Evolutionary conservation across 64 coral and sea anemone genomes (phyloP).

Genomic region (Montipora foliosa): DNA sequence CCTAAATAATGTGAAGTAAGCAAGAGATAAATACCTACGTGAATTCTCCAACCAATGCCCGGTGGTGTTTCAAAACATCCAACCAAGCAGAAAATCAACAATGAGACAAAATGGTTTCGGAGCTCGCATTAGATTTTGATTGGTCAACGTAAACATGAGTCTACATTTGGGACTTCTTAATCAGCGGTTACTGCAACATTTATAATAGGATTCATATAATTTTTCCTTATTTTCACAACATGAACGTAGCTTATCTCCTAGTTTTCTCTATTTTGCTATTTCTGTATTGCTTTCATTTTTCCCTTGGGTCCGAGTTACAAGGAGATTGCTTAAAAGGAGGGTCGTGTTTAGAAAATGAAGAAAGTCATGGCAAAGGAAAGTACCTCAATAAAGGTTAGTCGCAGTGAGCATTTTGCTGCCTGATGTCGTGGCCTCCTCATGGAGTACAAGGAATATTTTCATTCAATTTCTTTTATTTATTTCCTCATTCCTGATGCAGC

Average conservation of each 20-base stretch:
- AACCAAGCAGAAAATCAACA: not conserved
- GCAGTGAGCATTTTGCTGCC: too few species aligned
- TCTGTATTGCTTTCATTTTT: not conserved
- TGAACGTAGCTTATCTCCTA: not conserved
- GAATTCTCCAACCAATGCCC: not conserved
- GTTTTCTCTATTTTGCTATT: not conserved
- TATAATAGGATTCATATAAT: not conserved
- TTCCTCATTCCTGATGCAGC: too few species aligned
- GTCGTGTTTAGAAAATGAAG: not conserved
- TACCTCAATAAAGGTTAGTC: conserved; percentile 66
- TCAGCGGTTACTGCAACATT: not conserved
- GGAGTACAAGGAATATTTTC: too few species aligned
- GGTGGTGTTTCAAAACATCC: not conserved
- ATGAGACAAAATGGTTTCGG: too few species aligned
- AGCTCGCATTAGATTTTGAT: not conserved
- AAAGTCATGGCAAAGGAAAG: conserved; percentile 66
- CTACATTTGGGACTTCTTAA: not conserved
- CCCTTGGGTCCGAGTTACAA: not conserved
- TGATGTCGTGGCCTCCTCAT: too few species aligned
- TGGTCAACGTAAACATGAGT: not conserved
- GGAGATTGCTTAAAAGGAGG: conserved; percentile 25
- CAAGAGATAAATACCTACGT: conserved; percentile 22
- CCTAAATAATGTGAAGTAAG: not conserved
- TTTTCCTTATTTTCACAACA: not conserved
- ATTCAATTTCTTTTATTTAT: too few species aligned